These are phyloP conservation scores for Ormyrus labotus DNA, from an alignment of 2,888 invertebrate genomes.

Conservation along the genomic window DNA sequence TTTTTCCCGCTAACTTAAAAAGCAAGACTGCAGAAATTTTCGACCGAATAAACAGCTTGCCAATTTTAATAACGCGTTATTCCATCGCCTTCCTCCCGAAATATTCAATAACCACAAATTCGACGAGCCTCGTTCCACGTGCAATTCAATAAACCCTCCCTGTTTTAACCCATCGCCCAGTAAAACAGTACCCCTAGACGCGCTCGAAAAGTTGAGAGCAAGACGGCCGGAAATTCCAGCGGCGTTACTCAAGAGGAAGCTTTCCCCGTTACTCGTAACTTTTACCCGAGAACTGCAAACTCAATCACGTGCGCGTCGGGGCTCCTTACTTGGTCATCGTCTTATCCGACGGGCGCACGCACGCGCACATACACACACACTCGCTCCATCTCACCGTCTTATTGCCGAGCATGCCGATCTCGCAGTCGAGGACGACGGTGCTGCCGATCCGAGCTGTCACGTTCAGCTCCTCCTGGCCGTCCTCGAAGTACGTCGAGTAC, in stretches of 20 bases:
- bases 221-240: background rate
- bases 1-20: no score
- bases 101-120: no score
- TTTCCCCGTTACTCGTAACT: background rate
- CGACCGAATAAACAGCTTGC: no score
- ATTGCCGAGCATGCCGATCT: slow-evolving; percentile 80
- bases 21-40: no score
- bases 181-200: no score
- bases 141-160: no score
- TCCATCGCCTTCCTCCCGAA: no score
- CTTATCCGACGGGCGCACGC: slow-evolving; percentile 23
- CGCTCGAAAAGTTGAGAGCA: no score
- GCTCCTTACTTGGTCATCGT: background rate
- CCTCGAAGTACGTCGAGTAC: slow-evolving; percentile 80
- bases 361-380: no score
- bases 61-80: no score
- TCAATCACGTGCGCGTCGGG: slow-evolving; percentile 5
- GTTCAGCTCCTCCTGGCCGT: slow-evolving; percentile 78
- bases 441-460: slow-evolving; percentile 79
- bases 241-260: slow-evolving; percentile 16
- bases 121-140: no score
- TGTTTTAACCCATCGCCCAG: no score
- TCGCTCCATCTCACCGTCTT: slow-evolving; percentile 77
- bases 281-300: slow-evolving; percentile 3
- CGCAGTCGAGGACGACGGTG: slow-evolving; percentile 79